Conservation (phyloP, 2,888 invertebrate genomes). For the Cheilosia impressa region DNA sequence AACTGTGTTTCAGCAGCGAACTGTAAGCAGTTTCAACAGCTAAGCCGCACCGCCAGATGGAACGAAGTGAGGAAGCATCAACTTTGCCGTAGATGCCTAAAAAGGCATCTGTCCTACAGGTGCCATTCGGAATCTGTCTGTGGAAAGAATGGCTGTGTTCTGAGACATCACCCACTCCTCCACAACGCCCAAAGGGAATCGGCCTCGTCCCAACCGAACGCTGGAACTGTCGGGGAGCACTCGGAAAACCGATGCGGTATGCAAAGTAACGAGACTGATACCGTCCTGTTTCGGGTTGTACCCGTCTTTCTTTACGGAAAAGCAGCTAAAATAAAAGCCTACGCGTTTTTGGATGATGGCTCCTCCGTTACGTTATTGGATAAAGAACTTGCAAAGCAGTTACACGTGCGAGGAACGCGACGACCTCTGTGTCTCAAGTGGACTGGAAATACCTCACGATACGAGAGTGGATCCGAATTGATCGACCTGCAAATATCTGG, state of each 20-base stretch:
- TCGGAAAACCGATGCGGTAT: neutral
- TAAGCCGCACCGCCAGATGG: conserved; percentile 7
- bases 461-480: too few species aligned
- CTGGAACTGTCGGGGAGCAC: neutral
- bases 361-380: conserved; percentile 27
- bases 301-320: too few species aligned
- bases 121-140: conserved; percentile 25
- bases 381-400: neutral
- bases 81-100: conserved; percentile 10
- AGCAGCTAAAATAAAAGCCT: neutral
- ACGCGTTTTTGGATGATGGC: conserved; percentile 5
- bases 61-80: conserved; percentile 25
- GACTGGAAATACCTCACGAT: too few species aligned
- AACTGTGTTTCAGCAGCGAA: conserved; percentile 6
- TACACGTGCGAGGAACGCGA: conserved; percentile 1
- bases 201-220: neutral
- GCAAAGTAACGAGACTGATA: too few species aligned
- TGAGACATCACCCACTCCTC: too few species aligned
- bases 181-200: conserved; percentile 8
- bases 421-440: conserved; percentile 2
- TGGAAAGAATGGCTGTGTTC: conserved; percentile 30
- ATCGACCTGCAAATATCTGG: neutral
- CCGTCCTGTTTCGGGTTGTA: too few species aligned
- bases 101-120: neutral
- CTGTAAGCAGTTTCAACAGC: conserved; percentile 11